Base-by-base conservation (phyloP, 92 coral and sea anemone genomes). In the Galaxea fascicularis region DNA sequence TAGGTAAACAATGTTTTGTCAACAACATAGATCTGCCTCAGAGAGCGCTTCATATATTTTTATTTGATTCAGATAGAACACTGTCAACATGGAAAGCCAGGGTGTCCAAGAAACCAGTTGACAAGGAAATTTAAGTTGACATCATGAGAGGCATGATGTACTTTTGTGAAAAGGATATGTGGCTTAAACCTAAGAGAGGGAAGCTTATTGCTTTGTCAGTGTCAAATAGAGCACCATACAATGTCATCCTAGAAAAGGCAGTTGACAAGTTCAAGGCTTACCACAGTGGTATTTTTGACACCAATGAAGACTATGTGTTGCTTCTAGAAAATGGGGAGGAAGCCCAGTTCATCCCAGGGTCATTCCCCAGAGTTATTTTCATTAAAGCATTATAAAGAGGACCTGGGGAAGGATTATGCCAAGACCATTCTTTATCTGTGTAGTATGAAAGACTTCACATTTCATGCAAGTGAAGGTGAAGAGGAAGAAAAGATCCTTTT, bases 321-420 rank as follows among this genome's bases (percentile, higher is more conserved):
- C 72, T 90, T 25, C 88, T 90, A 65, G 90, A 90, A 27, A 82
- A 56, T 90, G 82, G 89, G 58, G 68, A 90, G 73, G 93, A 88
- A 77, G 91, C 94, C 22, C 77, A 76, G 86, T 91, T 91, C 66
- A 80, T 87, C 29, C 89, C 88, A 10, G 89, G 89, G 84, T 86
- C 89, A 86, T 78, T 73, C 44, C 69, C 68, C 83, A 53, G 88
- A 82, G 58, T 77, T 90, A 24, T 90, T 87, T 73, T 73, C 84
- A 1, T 57, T 87, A 12, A 73, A 78, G 79, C 88, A 67, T 49
- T 79, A 78, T 65, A 47, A 22, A 54, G 94, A 91, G 57, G 91
- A 87, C 82, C 69, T 86, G 46, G 93, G 85, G 44, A 90, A 86
- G 49, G 93, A 90, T 76, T 90, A 90, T 73, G 86, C 73, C 67